Evolutionary conservation across 2,888 invertebrate species (phyloP).

Genomic region (Cryptosula pallasiana): DNA sequence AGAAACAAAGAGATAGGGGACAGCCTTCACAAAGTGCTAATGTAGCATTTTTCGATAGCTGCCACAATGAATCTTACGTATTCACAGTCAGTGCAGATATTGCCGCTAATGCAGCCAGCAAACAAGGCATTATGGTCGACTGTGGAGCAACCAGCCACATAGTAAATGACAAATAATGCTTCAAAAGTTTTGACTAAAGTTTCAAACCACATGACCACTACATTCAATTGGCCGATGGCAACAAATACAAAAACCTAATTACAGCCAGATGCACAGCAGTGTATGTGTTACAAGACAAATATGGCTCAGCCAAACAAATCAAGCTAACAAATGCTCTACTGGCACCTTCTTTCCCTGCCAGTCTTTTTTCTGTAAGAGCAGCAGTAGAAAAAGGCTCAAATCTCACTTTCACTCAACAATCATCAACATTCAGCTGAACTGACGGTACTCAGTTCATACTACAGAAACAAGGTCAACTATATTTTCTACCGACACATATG

Average conservation of each 20-base stretch:
- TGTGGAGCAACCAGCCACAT: conserved; percentile 32
- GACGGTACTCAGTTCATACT: neutral
- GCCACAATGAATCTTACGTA: too few relatives aligned
- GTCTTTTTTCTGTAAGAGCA: neutral
- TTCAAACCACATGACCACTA: conserved; percentile 30
- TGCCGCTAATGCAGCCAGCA: neutral
- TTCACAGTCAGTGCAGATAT: neutral
- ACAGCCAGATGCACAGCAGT: conserved; percentile 25
- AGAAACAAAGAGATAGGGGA: too few relatives aligned
- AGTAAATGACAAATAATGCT: conserved; percentile 29
- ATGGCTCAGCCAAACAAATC: too few relatives aligned
- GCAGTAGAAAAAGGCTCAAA: neutral
- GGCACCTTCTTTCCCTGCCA: too few relatives aligned
- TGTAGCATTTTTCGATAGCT: too few relatives aligned
- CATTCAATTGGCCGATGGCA: conserved; percentile 31
- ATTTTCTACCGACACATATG: neutral
- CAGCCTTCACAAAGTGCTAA: too few relatives aligned
- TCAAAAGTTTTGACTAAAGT: conserved; percentile 28
- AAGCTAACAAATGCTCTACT: too few relatives aligned
- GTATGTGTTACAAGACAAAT: neutral
- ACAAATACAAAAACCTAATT: conserved; percentile 27
- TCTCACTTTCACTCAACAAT: neutral
- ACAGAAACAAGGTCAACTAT: neutral
- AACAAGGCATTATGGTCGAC: conserved; percentile 29
- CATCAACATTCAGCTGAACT: neutral